A percentile compares a stretch with the other conserved stretches of the same genome.
These are phyloP conservation scores for Microcebus griseorufus DNA, from an alignment of 2,113 vertebrate species.

Conservation along the genomic window DNA sequence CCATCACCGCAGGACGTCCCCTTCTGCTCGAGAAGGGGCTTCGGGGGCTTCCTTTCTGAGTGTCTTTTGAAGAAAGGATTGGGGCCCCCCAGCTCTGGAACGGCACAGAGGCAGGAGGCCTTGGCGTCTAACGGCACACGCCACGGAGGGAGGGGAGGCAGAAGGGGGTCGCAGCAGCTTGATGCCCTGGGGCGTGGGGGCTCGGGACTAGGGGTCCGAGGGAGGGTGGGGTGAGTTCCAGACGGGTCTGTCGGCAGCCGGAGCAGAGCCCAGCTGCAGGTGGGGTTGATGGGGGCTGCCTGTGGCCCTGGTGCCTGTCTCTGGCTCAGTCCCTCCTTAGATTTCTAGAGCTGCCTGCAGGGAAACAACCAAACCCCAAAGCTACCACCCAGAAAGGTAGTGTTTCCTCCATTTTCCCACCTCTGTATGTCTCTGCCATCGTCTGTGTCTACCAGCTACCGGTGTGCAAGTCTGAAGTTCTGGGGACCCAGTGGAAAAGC, in stretches of 20 bases:
- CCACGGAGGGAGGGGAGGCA: not conserved
- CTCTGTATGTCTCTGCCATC: not conserved
- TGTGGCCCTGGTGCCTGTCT: not conserved
- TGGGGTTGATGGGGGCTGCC: not conserved
- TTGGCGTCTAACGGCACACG: accelerated
- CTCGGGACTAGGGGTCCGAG: not conserved
- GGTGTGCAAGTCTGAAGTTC: accelerated
- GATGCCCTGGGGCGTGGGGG: accelerated
- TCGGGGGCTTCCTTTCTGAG: not conserved
- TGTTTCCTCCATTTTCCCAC: not conserved
- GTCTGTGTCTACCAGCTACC: not conserved
- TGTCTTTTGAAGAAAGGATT: not conserved
- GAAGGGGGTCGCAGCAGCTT: not conserved
- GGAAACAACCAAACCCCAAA: not conserved
- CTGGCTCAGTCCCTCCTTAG: not conserved
- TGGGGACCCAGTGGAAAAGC: not conserved
- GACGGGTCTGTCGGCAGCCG: not conserved
- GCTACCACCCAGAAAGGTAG: not conserved
- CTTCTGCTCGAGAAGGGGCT: not conserved
- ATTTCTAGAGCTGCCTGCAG: not conserved
- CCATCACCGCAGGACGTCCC: not conserved
- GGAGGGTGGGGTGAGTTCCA: not conserved
- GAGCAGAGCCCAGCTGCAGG: not conserved
- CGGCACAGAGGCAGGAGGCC: not conserved
- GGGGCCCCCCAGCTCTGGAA: not conserved